A percentile compares a stretch with the other conserved stretches of the same genome.
Conservation (phyloP, 2,113 vertebrate species). For the Urocolius indicus region DNA sequence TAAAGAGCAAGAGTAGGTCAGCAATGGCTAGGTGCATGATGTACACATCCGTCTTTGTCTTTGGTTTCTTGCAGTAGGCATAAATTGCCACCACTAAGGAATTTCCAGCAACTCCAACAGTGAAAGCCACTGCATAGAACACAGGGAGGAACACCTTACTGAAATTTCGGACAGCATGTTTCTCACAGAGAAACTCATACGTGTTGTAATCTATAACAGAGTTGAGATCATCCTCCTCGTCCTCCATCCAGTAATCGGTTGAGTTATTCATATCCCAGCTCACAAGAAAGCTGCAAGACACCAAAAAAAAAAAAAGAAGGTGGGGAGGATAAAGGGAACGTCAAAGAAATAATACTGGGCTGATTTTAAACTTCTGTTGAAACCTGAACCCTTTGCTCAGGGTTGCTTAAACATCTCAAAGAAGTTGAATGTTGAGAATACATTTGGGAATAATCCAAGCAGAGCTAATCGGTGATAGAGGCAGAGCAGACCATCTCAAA, state of each 20-base stretch:
- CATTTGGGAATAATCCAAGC: background rate
- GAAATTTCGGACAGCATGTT: conserved; percentile 86
- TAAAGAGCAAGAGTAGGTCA: conserved; percentile 89
- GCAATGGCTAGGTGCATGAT: conserved; percentile 90
- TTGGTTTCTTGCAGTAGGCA: conserved; percentile 85
- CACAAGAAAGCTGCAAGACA: conserved; percentile 58
- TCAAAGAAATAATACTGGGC: background rate
- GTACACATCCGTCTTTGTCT: conserved; percentile 85
- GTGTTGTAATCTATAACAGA: conserved; percentile 81
- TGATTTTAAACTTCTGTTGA: background rate
- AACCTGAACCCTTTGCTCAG: background rate
- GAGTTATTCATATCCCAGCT: conserved; percentile 67
- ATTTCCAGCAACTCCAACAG: conserved; percentile 87
- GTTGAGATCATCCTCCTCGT: conserved; percentile 75
- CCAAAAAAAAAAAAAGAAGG: background rate
- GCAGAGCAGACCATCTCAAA: background rate
- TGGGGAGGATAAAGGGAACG: background rate
- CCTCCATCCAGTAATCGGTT: conserved; percentile 67
- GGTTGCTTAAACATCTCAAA: background rate
- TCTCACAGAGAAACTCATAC: conserved; percentile 86
- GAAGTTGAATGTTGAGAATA: background rate
- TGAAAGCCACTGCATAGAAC: conserved; percentile 83
- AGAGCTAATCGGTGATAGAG: background rate
- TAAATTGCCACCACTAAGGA: conserved; percentile 86
- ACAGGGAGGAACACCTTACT: conserved; percentile 84